Evolutionary conservation across 2,888 invertebrate genomes (phyloP), one percentile per base, ranked within the genome.

Genomic region (Junonia oenone): DNA sequence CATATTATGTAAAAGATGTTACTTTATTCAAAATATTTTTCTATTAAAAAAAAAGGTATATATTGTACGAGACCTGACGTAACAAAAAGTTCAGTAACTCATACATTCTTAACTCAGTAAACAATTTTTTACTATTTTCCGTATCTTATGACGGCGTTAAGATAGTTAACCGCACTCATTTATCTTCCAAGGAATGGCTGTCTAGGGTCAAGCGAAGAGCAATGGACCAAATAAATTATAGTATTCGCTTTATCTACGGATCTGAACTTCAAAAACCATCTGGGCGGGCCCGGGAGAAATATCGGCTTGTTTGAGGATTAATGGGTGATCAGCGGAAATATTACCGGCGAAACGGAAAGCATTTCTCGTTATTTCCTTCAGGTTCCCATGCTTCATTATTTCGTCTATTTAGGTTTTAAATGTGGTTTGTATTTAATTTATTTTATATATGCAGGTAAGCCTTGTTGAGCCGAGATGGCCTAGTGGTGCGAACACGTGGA

Each of bases 291-390:
- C 17, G 26, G 38, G 48, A 66, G 68, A 68, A 66, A 64, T 71
- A 68, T 63, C 62, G 56, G 59, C 58, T 62, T 62, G 68, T 71
- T 68, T 65, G 53, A 57, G 58, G 64, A 70, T 71, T 66, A 67
- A 72, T 71, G 69, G 62, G 58, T 58, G 48, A 63, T 58, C 66
- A 57, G 31, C 60, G 63, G 66, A 66, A 67, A 65, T 63, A 66
- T 67, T 65, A 26, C 43, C 43, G 11, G 43, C 19, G 22, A 43
- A 43, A 13, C 6, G 22, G n/a, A 43, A 13, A 6, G 17, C 17
- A 19, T 11, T 38, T 19, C 38, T 17, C 19, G 38, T 40, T 19
- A 3, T 40, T 40, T 19, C 19, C 19, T 6, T 5, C 0, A 19
- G 11, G 17, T n/a, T 19, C 19, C 15, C 19, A 19, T 11, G 11